These are phyloP conservation scores for Abscondita cerata DNA, from an alignment of 2,888 invertebrate species.

Conservation along the genomic window DNA sequence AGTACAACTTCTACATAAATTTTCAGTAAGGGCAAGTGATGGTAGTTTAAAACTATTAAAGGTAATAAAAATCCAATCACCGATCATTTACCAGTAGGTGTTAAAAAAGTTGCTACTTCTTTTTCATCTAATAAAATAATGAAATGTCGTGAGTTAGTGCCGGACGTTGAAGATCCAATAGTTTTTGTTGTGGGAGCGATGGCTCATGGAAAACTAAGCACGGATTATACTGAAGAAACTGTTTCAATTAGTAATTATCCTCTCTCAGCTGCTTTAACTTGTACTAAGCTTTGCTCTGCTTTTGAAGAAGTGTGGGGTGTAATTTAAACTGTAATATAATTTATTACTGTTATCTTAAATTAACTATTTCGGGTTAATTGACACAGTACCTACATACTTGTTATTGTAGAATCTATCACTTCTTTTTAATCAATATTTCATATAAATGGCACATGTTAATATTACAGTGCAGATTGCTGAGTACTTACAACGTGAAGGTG, in stretches of 20 bases:
- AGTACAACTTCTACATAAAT: conserved; percentile 97
- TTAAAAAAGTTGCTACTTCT: conserved; percentile 88
- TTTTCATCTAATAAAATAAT: conserved; percentile 78
- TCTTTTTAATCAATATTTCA: too few relatives aligned
- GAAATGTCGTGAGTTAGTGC: conserved; percentile 80
- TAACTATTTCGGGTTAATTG: too few relatives aligned
- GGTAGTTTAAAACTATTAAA: conserved; percentile 89
- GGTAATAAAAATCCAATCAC: conserved; percentile 95
- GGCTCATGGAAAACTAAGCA: conserved; percentile 92
- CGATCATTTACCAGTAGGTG: conserved; percentile 93
- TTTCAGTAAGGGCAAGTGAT: conserved; percentile 89
- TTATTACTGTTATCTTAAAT: too few relatives aligned
- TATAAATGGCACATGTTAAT: too few relatives aligned
- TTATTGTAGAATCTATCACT: too few relatives aligned
- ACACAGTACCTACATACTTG: too few relatives aligned
- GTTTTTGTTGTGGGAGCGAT: conserved; percentile 95
- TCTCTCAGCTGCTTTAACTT: conserved; percentile 94
- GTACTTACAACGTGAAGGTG: too few relatives aligned
- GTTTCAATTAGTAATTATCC: conserved; percentile 96
- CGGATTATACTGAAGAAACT: conserved; percentile 89
- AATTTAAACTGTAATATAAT: conserved; percentile 57
- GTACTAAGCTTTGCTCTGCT: conserved; percentile 91
- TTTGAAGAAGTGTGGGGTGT: conserved; percentile 95
- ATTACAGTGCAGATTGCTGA: too few relatives aligned
- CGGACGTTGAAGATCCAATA: conserved; percentile 79